A percentile compares a stretch with the other conserved stretches of the same genome.
These are phyloP conservation scores for Heterohyrax brucei DNA, from an alignment of 2,797 vertebrate genomes.

Conservation along the genomic window DNA sequence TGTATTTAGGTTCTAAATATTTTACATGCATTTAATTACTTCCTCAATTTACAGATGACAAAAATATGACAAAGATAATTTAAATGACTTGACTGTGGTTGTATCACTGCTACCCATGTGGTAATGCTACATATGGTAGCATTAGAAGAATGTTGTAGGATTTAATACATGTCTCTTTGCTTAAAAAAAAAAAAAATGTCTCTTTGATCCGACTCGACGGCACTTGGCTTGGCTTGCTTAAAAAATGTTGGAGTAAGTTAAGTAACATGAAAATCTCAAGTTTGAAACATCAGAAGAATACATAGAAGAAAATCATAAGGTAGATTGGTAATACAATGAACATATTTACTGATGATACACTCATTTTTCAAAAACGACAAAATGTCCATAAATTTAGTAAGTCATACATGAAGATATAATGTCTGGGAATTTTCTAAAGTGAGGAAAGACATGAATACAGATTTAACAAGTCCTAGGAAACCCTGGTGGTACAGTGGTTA, in stretches of 20 bases:
- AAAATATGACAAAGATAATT: not conserved
- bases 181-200: constrained; percentile 34
- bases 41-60: not conserved
- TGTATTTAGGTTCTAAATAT: not conserved
- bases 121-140: not conserved
- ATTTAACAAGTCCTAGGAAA: not conserved
- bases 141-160: not conserved
- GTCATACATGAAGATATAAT: not conserved
- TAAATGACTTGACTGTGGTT: not conserved
- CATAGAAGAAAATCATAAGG: not conserved
- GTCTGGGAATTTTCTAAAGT: not conserved
- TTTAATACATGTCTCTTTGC: not conserved
- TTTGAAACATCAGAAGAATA: not conserved
- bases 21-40: not conserved
- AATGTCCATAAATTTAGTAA: not conserved
- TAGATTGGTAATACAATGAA: not conserved
- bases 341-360: not conserved
- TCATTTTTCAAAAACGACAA: not conserved
- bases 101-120: not conserved
- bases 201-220: too few relatives aligned
- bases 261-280: not conserved
- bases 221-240: too few relatives aligned
- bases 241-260: not conserved
- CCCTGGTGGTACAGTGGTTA: too few relatives aligned
- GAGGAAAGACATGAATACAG: not conserved